These are phyloP conservation scores for Caenorhabditis brenneri DNA, from an alignment of 1,140 invertebrate genomes.

Conservation along the genomic window DNA sequence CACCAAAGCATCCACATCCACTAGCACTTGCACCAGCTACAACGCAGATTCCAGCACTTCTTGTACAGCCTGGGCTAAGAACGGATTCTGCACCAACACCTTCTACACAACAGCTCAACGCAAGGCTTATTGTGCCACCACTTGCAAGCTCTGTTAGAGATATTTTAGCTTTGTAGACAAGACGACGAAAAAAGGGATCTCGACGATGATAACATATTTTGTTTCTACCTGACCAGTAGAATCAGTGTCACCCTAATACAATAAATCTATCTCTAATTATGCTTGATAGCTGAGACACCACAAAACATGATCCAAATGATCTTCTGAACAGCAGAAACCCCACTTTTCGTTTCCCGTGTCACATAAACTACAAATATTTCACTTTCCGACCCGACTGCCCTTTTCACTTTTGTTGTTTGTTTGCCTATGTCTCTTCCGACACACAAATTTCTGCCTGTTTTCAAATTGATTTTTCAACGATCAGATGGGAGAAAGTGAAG, in stretches of 20 bases:
- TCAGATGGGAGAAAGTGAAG: no score
- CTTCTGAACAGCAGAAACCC: not conserved
- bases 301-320: not conserved
- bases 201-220: not conserved
- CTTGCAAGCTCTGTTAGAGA: slow-evolving; percentile 24
- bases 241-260: no score
- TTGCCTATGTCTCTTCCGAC: not conserved
- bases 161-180: not conserved
- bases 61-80: not conserved
- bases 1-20: not conserved
- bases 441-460: no score
- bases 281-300: no score
- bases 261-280: no score
- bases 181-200: no score
- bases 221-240: not conserved
- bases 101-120: slow-evolving; percentile 8
- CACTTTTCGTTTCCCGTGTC: not conserved
- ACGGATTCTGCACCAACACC: slow-evolving; percentile 44
- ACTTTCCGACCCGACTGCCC: not conserved
- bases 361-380: not conserved
- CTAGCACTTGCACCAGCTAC: not conserved
- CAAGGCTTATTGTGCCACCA: slow-evolving; percentile 17
- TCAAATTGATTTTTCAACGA: not conserved
- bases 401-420: not conserved
- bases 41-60: not conserved